Percentiles rank a stretch among this genome's conserved stretches.
Conservation (phyloP, 2,797 vertebrate species). For the Okamejei kenojei region DNA sequence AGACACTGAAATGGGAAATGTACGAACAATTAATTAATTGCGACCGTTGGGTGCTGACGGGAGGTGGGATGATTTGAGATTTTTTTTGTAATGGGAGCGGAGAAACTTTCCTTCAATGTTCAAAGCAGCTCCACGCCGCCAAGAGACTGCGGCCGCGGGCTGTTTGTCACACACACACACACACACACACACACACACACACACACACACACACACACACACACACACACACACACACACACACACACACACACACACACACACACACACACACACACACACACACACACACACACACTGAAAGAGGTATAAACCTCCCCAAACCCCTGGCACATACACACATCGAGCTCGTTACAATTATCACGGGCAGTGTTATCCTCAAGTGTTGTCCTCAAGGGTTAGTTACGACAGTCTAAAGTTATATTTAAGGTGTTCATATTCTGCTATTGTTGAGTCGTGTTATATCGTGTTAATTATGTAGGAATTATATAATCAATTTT, state of each 20-base stretch:
- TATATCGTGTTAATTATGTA: too few species aligned
- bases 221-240: neutral
- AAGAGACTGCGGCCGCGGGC: too few species aligned
- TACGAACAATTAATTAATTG: too few species aligned
- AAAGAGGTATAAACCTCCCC: rapidly evolving
- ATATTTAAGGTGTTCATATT: too few species aligned
- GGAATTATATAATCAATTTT: too few species aligned
- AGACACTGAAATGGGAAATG: neutral
- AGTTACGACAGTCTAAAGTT: too few species aligned
- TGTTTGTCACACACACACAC: neutral
- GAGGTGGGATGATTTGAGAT: neutral
- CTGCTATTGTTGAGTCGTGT: too few species aligned
- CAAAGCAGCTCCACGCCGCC: too few species aligned
- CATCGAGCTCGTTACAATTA: too few species aligned
- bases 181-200: neutral
- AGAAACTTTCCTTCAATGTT: neutral
- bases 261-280: neutral
- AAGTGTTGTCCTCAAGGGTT: too few species aligned
- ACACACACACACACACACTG: neutral
- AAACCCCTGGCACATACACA: neutral
- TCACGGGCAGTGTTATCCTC: too few species aligned
- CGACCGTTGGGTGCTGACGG: neutral
- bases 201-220: neutral
- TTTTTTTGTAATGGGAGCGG: neutral
- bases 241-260: neutral